These are phyloP conservation scores for Drosophila sucinea DNA, from an alignment of 1,140 invertebrate species.

Conservation along the genomic window DNA sequence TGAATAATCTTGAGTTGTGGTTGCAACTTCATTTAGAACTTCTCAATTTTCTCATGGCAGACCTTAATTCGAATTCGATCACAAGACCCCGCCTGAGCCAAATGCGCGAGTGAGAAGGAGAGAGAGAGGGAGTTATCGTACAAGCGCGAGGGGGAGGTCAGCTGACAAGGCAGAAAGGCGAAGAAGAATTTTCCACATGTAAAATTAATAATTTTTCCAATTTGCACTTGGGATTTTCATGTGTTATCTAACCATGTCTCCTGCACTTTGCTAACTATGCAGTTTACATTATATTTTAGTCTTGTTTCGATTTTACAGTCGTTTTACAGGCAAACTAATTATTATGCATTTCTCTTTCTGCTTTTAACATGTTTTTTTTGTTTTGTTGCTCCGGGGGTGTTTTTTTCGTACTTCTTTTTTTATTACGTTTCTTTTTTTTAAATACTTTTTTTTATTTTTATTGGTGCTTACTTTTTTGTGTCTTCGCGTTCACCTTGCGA, in stretches of 20 bases:
- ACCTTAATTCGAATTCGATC: conserved; percentile 38
- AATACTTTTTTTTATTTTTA: conserved; percentile 18
- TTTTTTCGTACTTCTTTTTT: conserved; percentile 32
- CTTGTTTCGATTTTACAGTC: neutral
- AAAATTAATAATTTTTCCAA: conserved; percentile 30
- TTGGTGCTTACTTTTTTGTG: conserved; percentile 64
- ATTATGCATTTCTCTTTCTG: neutral
- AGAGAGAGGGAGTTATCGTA: neutral
- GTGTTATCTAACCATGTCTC: conserved; percentile 14
- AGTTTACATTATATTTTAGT: neutral
- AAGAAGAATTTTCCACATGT: conserved; percentile 39
- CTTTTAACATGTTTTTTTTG: conserved; percentile 11
- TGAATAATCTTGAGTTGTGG: neutral
- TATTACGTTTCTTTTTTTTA: too few species aligned
- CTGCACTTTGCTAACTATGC: conserved; percentile 9
- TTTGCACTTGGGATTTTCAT: conserved; percentile 44
- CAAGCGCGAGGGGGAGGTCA: conserved; percentile 57
- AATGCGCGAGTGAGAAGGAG: conserved; percentile 24
- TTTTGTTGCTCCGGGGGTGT: neutral
- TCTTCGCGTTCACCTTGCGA: conserved; percentile 71
- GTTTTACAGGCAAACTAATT: neutral
- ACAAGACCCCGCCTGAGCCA: conserved; percentile 51
- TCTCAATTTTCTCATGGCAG: conserved; percentile 14
- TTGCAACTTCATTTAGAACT: neutral
- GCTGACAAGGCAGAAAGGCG: conserved; percentile 51